Evolutionary conservation across 2,797 vertebrate genomes (phyloP), one percentile per base, ranked within the genome.

Genomic region (Lithobates sylvaticus): DNA sequence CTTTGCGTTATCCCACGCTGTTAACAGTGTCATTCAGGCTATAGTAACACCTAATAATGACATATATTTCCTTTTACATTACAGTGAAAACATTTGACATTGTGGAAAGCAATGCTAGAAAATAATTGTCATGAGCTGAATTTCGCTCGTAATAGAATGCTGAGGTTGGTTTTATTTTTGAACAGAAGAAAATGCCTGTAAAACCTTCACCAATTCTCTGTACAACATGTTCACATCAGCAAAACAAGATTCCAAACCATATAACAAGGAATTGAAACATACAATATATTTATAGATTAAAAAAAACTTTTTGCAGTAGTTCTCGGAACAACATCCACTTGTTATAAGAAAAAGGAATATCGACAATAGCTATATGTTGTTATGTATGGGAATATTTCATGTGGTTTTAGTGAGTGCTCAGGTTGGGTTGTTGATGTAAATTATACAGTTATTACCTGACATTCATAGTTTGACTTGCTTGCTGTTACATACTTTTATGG

Each of bases 91-190:
- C 21, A 36, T 42, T 67, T 78, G 36, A 78, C 76, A 78, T 78
- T 18, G 42, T 68, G 39, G 26, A 78, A 47, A 68, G 18, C 15
- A 42, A 3, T 29, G 36, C 64, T 65, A 3, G 15, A 68, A 29
- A 39, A 78, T 68, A 67, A 67, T 67, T 65, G 61, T 78, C 39
- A 44, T 10, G n/a, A 65, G 61, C 61, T 65, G 61, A 9, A n/a
- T 8, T 65, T 42, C 67, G 23, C 76, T 78, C 21, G n/a, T 78
- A 44, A 68, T 44, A 44, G 39, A 67, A 78, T 67, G 64, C 64
- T 29, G 76, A 78, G 32, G 32, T 54, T 64, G 32, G 76, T 12
- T 39, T 39, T 78, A 78, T 67, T 65, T 65, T 65, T 65, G 61
- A 61, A 61, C 58, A 61, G 21, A 26, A 21, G 61, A 65, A 26